Evolutionary conservation across 2,888 invertebrate species (phyloP).

Genomic region (Trisateles emortualis): DNA sequence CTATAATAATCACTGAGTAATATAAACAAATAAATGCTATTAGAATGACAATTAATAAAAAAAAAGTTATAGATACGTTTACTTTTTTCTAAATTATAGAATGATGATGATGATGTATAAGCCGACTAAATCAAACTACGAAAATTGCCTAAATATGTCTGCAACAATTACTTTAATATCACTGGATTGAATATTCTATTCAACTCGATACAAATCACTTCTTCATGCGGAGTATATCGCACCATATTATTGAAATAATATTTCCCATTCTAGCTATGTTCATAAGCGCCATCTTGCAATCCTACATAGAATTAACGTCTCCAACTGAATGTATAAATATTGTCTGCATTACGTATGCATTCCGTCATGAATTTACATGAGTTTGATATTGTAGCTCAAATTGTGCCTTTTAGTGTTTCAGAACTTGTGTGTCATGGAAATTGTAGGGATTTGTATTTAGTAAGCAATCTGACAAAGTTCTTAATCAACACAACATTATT

Average conservation of each 20-base stretch:
- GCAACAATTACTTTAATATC: too few species aligned
- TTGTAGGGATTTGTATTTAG: background rate
- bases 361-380: conserved; percentile 48
- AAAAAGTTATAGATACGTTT: too few species aligned
- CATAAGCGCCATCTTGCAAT: conserved; percentile 38
- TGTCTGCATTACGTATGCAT: conserved; percentile 49
- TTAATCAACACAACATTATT: too few species aligned
- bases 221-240: background rate
- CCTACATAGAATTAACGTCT: conserved; percentile 39
- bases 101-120: too few species aligned
- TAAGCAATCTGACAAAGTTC: background rate
- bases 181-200: too few species aligned
- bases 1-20: too few species aligned
- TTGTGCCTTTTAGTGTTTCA: conserved; percentile 30
- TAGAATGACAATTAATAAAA: too few species aligned
- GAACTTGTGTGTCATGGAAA: background rate
- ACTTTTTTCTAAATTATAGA: too few species aligned
- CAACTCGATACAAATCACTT: background rate
- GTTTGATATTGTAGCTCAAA: conserved; percentile 33
- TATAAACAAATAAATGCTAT: too few species aligned
- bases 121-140: too few species aligned
- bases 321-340: conserved; percentile 43
- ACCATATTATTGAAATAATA: conserved; percentile 16
- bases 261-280: conserved; percentile 14
- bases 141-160: too few species aligned